These are phyloP conservation scores for Crossocerus cetratus DNA, from an alignment of 2,888 invertebrate genomes.

Conservation along the genomic window DNA sequence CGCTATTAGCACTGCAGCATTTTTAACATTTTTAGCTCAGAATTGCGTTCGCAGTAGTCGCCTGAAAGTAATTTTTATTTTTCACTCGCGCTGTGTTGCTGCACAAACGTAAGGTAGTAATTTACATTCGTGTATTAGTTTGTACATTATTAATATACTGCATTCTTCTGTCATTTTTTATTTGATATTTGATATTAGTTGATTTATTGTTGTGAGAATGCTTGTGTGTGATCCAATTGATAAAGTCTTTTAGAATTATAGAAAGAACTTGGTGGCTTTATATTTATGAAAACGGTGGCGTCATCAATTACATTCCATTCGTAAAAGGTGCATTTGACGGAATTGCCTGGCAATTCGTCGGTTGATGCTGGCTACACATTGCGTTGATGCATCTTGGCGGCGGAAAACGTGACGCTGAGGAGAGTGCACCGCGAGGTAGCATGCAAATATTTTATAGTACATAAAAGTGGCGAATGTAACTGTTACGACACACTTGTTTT, in stretches of 20 bases:
- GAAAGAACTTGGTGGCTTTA: too few relatives aligned
- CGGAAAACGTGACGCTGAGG: background rate
- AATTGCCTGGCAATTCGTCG: background rate
- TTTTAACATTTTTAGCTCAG: conserved; percentile 19
- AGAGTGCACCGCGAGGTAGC: conserved; percentile 31
- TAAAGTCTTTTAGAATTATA: too few relatives aligned
- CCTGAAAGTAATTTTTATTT: conserved; percentile 20
- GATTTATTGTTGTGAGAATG: too few relatives aligned
- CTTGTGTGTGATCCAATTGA: too few relatives aligned
- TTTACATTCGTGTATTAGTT: too few relatives aligned
- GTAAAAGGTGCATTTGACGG: background rate
- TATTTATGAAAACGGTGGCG: background rate
- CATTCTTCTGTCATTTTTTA: too few relatives aligned
- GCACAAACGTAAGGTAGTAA: too few relatives aligned
- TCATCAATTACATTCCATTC: too few relatives aligned
- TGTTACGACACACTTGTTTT: conserved; percentile 38
- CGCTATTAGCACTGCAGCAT: conserved; percentile 41
- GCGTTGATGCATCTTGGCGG: background rate
- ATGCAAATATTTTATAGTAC: conserved; percentile 55
- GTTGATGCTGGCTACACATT: background rate
- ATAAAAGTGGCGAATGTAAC: conserved; percentile 47
- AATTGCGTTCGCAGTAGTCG: conserved; percentile 17
- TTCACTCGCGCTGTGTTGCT: background rate
- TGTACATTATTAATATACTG: too few relatives aligned
- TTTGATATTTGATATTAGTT: too few relatives aligned